Evolutionary conservation across 2,797 vertebrate species (phyloP).

Genomic region (Sebastes hubbsi): DNA sequence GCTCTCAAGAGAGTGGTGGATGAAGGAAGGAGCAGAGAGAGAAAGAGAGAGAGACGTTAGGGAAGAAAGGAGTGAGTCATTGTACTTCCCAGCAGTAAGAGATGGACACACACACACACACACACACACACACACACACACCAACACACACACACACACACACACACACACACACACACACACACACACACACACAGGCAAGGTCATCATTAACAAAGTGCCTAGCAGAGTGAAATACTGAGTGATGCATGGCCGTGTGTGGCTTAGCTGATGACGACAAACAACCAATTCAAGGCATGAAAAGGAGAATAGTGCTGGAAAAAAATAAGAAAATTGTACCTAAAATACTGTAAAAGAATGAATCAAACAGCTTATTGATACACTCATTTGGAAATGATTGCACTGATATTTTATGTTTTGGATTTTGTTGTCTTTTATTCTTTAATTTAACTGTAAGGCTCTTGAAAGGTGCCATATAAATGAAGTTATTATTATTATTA

Average conservation of each 20-base stretch:
- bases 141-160: background rate
- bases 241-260: background rate
- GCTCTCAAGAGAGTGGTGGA: background rate
- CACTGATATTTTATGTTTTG: background rate
- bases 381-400: background rate
- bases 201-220: slow-evolving; percentile 46
- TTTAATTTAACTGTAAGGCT: background rate
- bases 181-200: slow-evolving; percentile 7
- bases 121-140: background rate
- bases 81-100: slow-evolving; percentile 25
- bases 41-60: background rate
- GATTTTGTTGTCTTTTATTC: background rate
- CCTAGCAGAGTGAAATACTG: slow-evolving; percentile 7
- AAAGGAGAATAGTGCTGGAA: background rate
- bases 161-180: background rate
- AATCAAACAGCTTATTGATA: background rate
- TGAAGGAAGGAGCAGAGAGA: background rate
- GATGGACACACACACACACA: background rate
- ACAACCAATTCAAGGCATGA: background rate
- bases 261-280: background rate
- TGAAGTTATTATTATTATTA: background rate
- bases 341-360: background rate
- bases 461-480: background rate
- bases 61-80: slow-evolving; percentile 43
- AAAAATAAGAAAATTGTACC: background rate